These are phyloP conservation scores for Isoperla grammatica DNA, from an alignment of 2,888 invertebrate genomes.

Conservation along the genomic window DNA sequence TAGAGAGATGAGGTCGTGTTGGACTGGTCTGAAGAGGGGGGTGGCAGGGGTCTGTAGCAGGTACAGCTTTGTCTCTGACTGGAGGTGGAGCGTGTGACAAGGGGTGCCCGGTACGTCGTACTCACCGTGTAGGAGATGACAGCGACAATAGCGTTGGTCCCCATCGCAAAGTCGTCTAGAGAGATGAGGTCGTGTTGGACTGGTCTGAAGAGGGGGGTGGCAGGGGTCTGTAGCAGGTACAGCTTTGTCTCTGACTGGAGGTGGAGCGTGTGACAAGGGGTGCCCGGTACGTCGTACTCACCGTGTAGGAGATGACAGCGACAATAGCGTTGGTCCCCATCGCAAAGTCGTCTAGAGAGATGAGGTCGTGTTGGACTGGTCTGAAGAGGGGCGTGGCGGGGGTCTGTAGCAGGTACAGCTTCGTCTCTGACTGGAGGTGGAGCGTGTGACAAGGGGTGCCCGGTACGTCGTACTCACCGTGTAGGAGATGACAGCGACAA, in stretches of 20 bases:
- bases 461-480: conserved; percentile 86
- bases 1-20: conserved; percentile 79
- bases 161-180: conserved; percentile 91
- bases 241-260: conserved; percentile 87
- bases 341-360: conserved; percentile 86
- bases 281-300: conserved; percentile 87
- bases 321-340: conserved; percentile 97
- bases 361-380: conserved; percentile 80
- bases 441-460: conserved; percentile 91
- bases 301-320: conserved; percentile 97
- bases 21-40: conserved; percentile 81
- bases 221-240: conserved; percentile 87
- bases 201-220: conserved; percentile 81
- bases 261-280: conserved; percentile 81
- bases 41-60: conserved; percentile 82
- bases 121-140: conserved; percentile 94
- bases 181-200: conserved; percentile 79
- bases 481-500: conserved; percentile 97
- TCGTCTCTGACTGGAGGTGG: conserved; percentile 79
- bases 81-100: conserved; percentile 74
- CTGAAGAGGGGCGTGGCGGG: conserved; percentile 85
- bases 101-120: conserved; percentile 97
- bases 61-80: conserved; percentile 91
- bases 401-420: conserved; percentile 87
- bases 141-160: conserved; percentile 96